Evolutionary conservation across 2,888 invertebrate genomes (phyloP), one percentile per base, ranked within the genome.

Genomic region (Clitarchus hookeri): DNA sequence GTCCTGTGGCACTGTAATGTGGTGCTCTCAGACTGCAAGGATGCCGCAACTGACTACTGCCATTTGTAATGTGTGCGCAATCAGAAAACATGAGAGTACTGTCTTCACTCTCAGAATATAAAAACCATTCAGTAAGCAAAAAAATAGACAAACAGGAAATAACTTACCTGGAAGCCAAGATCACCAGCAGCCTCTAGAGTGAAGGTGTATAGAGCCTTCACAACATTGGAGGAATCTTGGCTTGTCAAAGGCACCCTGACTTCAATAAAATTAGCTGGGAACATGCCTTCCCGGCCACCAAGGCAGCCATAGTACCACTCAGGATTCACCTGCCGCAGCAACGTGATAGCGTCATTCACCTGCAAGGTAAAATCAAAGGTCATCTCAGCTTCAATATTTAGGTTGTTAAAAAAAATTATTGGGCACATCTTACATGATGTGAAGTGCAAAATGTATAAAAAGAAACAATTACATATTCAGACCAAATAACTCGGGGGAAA

Each of bases 221-320:
- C 93, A 87, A 86, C 88, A 16, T 48, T 48, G 48, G 48, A 48
- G 48, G 48, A 48, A 16, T 48, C 48, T 48, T 48, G 88, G 25
- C 79, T 79, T 83, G 82, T 83, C 86, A 96, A 91, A 86, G 97
- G 96, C 88, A 96, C 94, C 90, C 95, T 94, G 83, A 97, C 92
- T 89, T 96, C 94, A 88, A 97, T 93, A 91, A 96, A 97, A 91
- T 94, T 96, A 36, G 93, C 92, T 0, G 98, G 98, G 92, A 98
- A 97, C 89, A 97, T 95, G 78, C 98, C 98, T 90, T 95, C 94
- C 87, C 93, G 93, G 87, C 94, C 95, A 86, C 94, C 94, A 85
- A 95, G 91, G 89, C 94, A 93, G 11, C 98, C 98, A 90, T 93
- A 94, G 88, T 96, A 92, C 98, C 98, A 98, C 88, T 97, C 96